These are phyloP conservation scores for Heterocephalus glaber DNA, from an alignment of 2,113 vertebrate genomes.

Conservation along the genomic window DNA sequence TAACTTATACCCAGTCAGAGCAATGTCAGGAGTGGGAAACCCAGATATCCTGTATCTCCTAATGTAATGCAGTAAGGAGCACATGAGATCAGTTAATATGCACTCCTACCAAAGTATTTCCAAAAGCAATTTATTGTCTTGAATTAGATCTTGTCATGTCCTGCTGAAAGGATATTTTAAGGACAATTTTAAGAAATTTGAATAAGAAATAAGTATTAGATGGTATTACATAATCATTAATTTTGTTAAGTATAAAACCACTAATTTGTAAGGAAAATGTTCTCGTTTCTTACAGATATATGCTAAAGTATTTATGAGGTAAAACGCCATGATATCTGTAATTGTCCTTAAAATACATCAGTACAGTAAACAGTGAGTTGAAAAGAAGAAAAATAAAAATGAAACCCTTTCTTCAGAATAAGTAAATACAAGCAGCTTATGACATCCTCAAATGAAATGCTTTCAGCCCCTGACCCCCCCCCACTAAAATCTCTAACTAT, in stretches of 20 bases:
- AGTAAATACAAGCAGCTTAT: not conserved
- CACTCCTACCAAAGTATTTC: not conserved
- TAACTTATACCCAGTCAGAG: not conserved
- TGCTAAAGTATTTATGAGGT: not conserved
- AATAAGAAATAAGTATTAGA: not conserved
- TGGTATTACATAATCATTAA: not conserved
- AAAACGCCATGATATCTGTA: not conserved
- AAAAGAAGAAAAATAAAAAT: not conserved
- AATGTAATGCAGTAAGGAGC: not conserved
- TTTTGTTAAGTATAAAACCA: not conserved
- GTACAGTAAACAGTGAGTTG: not conserved
- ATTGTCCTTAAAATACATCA: not conserved
- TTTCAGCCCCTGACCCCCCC: not conserved
- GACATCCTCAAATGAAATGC: not conserved
- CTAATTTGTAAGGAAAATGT: not conserved
- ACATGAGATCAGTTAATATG: not conserved
- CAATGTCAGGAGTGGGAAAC: not conserved
- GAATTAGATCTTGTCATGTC: not conserved
- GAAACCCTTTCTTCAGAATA: slow-evolving; percentile 7
- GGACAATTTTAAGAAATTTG: not conserved
- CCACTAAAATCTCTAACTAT: not conserved
- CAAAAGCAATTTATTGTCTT: not conserved
- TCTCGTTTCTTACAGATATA: not conserved
- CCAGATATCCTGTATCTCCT: not conserved
- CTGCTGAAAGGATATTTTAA: not conserved